Percentiles rank a stretch among this genome's conserved stretches.
phyloP scores from a whole-genome alignment of 1,140 invertebrate species.

The Caerostris extrusa region DNA sequence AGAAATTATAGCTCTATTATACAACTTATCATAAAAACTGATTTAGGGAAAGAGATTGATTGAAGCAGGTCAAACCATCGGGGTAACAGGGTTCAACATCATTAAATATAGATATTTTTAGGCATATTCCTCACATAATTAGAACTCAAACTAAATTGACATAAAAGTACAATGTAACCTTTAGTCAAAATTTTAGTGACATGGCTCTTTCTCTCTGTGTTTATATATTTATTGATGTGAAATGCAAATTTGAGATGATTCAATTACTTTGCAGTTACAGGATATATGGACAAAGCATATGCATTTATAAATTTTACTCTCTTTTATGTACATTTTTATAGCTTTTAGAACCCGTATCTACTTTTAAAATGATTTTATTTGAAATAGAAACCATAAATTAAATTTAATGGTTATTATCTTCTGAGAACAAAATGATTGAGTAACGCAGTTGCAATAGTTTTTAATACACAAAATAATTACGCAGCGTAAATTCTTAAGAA shows the following conservation, averaged over 20 bases:
- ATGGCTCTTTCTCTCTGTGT: neutral
- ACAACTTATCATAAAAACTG: constrained; percentile 51
- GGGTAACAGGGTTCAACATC: constrained; percentile 11
- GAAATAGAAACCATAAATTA: too few species aligned
- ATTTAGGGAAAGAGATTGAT: constrained; percentile 49
- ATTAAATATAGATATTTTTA: constrained; percentile 16
- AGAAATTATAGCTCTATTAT: constrained; percentile 58
- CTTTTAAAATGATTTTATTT: too few species aligned
- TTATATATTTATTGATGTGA: neutral
- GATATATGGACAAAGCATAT: neutral
- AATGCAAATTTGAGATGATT: neutral
- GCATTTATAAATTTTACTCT: too few species aligned
- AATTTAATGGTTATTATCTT: too few species aligned
- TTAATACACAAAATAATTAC: too few species aligned
- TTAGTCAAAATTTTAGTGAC: neutral
- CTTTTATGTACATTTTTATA: too few species aligned
- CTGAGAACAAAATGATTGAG: too few species aligned
- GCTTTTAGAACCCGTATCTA: too few species aligned
- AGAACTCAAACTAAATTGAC: neutral
- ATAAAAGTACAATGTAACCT: neutral
- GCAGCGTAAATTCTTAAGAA: too few species aligned
- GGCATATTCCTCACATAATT: neutral
- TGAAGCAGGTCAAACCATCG: constrained; percentile 12
- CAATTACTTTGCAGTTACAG: neutral
- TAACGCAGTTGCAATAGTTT: too few species aligned